A percentile compares a stretch with the other conserved stretches of the same genome.
These are phyloP conservation scores for Pegoplata infirma DNA, from an alignment of 2,888 invertebrate species.

Conservation along the genomic window DNA sequence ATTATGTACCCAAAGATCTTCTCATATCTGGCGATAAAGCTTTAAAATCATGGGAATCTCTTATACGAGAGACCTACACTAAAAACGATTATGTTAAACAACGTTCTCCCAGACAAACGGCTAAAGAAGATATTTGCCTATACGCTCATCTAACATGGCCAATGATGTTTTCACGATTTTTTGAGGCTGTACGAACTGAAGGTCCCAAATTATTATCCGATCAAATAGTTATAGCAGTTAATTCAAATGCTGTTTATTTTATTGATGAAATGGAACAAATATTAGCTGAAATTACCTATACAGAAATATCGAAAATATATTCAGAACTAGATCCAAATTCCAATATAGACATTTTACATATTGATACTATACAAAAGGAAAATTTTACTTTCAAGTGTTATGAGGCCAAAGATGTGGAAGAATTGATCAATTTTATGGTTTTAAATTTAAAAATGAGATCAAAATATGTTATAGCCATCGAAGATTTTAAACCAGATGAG, in stretches of 20 bases:
- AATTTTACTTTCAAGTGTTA: conserved; percentile 94
- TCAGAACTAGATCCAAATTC: conserved; percentile 78
- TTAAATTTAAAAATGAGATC: conserved; percentile 93
- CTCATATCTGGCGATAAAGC: conserved; percentile 81
- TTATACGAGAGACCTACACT: conserved; percentile 85
- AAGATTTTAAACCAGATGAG: conserved; percentile 78
- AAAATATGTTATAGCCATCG: conserved; percentile 88
- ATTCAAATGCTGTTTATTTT: conserved; percentile 95
- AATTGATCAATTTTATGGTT: conserved; percentile 89
- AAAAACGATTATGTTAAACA: conserved; percentile 86
- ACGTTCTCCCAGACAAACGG: conserved; percentile 82
- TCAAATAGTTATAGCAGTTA: conserved; percentile 93
- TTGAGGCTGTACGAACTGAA: conserved; percentile 89
- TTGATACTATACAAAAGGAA: conserved; percentile 91
- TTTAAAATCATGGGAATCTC: conserved; percentile 85
- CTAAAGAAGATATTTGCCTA: conserved; percentile 93
- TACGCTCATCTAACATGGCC: conserved; percentile 97
- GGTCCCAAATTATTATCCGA: conserved; percentile 84
- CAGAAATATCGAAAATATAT: conserved; percentile 89
- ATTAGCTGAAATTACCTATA: conserved; percentile 90
- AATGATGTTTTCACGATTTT: conserved; percentile 95
- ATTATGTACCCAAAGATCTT: conserved; percentile 72
- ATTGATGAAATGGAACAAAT: conserved; percentile 95
- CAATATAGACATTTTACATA: conserved; percentile 83
- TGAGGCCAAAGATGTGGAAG: conserved; percentile 90